Conservation (phyloP, 2,888 invertebrate genomes). For the Mactromeris polynyma region DNA sequence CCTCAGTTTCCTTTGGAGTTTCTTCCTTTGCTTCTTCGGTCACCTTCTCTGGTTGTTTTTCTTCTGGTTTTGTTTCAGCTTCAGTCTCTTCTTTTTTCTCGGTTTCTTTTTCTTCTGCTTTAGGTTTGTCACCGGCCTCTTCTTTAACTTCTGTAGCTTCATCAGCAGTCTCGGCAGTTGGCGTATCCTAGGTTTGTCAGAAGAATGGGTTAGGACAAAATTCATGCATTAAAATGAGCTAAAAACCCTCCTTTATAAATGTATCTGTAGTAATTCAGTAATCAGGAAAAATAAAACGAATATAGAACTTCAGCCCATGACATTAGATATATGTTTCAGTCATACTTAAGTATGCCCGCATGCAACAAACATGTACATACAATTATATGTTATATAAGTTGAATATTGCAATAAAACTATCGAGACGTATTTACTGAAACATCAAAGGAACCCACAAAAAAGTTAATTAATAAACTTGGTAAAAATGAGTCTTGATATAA, state of each 20-base stretch:
- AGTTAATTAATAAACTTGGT: too few species aligned
- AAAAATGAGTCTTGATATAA: too few species aligned
- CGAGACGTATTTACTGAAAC: too few species aligned
- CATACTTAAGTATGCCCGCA: background rate
- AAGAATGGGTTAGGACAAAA: background rate
- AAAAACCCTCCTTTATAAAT: background rate
- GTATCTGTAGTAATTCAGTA: background rate
- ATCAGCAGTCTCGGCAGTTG: constrained; percentile 1
- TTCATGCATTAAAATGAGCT: background rate
- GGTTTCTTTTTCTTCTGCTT: constrained; percentile 5
- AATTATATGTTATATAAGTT: too few species aligned
- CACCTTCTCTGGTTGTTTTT: constrained; percentile 3
- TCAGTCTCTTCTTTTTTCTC: background rate
- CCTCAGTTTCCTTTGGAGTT: background rate
- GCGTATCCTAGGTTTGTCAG: background rate
- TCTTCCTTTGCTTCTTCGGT: background rate
- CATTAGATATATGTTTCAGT: background rate
- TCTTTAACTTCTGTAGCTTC: background rate
- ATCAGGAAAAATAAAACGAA: background rate
- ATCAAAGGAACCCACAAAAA: too few species aligned
- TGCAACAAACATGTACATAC: background rate
- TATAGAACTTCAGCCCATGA: background rate
- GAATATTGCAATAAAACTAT: too few species aligned
- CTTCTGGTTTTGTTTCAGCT: constrained; percentile 22
- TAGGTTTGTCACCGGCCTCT: background rate